Evolutionary conservation across 2,797 vertebrate genomes (phyloP).

Genomic region (Galago senegalensis): DNA sequence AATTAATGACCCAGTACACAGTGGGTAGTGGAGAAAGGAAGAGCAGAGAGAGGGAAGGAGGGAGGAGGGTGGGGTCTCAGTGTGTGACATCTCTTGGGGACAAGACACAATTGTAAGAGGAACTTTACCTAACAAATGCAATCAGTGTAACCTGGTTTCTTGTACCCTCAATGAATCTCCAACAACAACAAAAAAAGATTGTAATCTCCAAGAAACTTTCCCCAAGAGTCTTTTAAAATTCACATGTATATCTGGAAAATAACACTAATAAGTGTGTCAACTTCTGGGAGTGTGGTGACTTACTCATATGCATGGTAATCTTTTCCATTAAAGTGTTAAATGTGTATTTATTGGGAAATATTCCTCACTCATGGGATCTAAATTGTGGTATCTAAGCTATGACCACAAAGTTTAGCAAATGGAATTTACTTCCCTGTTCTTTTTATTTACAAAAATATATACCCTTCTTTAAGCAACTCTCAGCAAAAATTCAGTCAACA

Average conservation of each 20-base stretch:
- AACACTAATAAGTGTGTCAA: background rate
- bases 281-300: background rate
- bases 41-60: too few species aligned
- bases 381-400: background rate
- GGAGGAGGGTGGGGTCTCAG: too few species aligned
- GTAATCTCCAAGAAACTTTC: background rate
- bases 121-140: too few species aligned
- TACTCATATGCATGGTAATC: background rate
- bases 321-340: slow-evolving; percentile 34
- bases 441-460: background rate
- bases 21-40: too few species aligned
- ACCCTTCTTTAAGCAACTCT: background rate
- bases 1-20: too few species aligned
- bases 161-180: too few species aligned
- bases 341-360: background rate
- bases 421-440: slow-evolving; percentile 44
- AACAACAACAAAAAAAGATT: background rate
- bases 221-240: background rate
- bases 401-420: slow-evolving; percentile 17
- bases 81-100: too few species aligned
- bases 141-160: too few species aligned
- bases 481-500: slow-evolving; percentile 38
- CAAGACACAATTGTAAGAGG: too few species aligned
- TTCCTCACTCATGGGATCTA: background rate
- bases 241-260: slow-evolving; percentile 51